Evolutionary conservation across 2,888 invertebrate genomes (phyloP), one percentile per base, ranked within the genome.

Genomic region (Xylota sylvarum): DNA sequence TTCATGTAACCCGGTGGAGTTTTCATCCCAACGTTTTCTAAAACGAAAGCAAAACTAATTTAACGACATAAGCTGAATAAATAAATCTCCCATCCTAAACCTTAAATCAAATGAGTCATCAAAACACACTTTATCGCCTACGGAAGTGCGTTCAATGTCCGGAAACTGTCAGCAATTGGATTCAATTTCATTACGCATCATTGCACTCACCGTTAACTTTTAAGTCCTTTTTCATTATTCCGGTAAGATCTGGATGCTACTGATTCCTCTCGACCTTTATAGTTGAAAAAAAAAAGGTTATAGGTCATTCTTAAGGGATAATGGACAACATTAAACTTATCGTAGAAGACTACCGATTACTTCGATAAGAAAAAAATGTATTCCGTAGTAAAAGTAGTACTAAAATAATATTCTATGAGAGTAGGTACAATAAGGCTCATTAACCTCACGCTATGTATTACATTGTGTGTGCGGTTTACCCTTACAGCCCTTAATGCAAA

Each of bases 121-220:
- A 40, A 40, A 40, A 40, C n/a, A 40, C 40, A 40, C 40, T n/a
- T 40, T 40, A 40, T 40, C 40, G 40, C 40, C 40, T n/a, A 4
- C n/a, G 40, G 40, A 40, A 40, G 40, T n/a, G n/a, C 40, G 40
- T 40, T 40, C 40, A 40, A 40, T 40, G 40, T n/a, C 40, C 40
- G 40, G 40, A 40, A 40, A 40, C 40, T 40, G 40, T 40, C 40
- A 40, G 40, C 40, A 40, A 40, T 40, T 40, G 40, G 4, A 40
- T n/a, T 5, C 12, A 40, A 40, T 40, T 40, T n/a, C 10, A 4
- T 40, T 40, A 40, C n/a, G 40, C 40, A 40, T 40, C 40, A 40
- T 40, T 40, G n/a, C 40, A 40, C 40, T 40, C 5, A n/a, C 12
- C 40, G 40, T 40, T n/a, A 12, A 40, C n/a, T 40, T 40, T 40